Conservation (phyloP, 1,140 invertebrate species). For the Dinoponera quadriceps region DNA sequence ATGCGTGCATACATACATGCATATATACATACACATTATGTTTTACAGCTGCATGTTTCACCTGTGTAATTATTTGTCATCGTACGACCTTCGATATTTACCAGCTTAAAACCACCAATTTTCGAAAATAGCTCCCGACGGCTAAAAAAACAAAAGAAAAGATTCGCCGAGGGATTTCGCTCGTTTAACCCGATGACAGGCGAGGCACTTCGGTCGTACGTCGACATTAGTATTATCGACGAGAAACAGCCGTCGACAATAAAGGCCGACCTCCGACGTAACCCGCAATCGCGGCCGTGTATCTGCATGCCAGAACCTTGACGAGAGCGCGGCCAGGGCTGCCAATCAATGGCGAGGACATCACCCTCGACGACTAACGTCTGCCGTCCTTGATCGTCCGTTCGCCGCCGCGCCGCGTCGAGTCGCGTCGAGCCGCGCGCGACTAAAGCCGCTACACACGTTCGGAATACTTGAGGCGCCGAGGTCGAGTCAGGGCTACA, state of each 20-base stretch:
- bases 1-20: background rate
- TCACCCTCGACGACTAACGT: conserved; percentile 79
- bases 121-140: background rate
- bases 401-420: conserved; percentile 56
- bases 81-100: background rate
- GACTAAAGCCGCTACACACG: conserved; percentile 41
- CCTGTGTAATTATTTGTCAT: background rate
- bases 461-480: conserved; percentile 53
- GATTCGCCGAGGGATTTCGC: background rate
- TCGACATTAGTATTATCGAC: conserved; percentile 39
- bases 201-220: conserved; percentile 21
- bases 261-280: conserved; percentile 35
- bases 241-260: conserved; percentile 45
- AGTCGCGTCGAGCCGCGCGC: conserved; percentile 7
- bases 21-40: background rate
- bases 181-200: conserved; percentile 16
- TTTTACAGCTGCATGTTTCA: background rate
- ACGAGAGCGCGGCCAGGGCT: conserved; percentile 75
- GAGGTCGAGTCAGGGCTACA: conserved; percentile 55
- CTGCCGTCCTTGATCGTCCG: conserved; percentile 72
- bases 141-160: background rate
- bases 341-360: conserved; percentile 83
- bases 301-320: conserved; percentile 66
- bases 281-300: conserved; percentile 53
- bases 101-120: background rate